Base-by-base conservation (phyloP, 2,888 invertebrate genomes). In the Zaprionus lineosus region DNA sequence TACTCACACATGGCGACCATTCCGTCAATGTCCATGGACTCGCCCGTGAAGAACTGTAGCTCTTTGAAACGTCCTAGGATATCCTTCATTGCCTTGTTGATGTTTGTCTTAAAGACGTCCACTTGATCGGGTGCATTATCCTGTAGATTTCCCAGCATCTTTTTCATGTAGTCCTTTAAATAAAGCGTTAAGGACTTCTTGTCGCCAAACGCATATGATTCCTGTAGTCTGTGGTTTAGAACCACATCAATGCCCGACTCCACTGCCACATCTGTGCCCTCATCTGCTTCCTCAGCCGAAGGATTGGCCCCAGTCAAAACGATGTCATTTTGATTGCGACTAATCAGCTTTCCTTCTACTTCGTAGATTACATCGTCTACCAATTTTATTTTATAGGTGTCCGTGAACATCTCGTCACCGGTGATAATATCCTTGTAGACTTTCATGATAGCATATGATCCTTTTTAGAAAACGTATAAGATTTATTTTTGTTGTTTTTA, bases 401-500 rank as follows among this genome's bases (percentile, higher is more conserved):
- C 99, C 56, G 98, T 97, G 93, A 98, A 98, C 95, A 99, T 96
- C 92, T 99, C 98, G 91, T 99, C 98, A 87, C 97, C 97, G 86
- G 97, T 97, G 91, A 98, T 95, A 92, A 96, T 93, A 92, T 98
- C 97, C 92, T 97, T 98, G 93, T 94, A 98, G 92, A 98, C 96
- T 91, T 92, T 96, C 98, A 98, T 98, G n/a, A n/a, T n/a, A n/a
- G n/a, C n/a, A n/a, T n/a, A n/a, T n/a, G n/a, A n/a, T n/a, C n/a
- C n/a, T n/a, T n/a, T n/a, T n/a, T n/a, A n/a, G n/a, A n/a, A n/a
- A n/a, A n/a, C n/a, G n/a, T n/a, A n/a, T n/a, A n/a, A n/a, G n/a
- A n/a, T n/a, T n/a, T n/a, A n/a, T n/a, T n/a, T n/a, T n/a, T n/a
- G n/a, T 21, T 34, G 18, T 26, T 47, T 16, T n/a, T 11, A 2